Base-by-base conservation (phyloP, 1,140 invertebrate genomes). In the Lutraria rhynchaena region DNA sequence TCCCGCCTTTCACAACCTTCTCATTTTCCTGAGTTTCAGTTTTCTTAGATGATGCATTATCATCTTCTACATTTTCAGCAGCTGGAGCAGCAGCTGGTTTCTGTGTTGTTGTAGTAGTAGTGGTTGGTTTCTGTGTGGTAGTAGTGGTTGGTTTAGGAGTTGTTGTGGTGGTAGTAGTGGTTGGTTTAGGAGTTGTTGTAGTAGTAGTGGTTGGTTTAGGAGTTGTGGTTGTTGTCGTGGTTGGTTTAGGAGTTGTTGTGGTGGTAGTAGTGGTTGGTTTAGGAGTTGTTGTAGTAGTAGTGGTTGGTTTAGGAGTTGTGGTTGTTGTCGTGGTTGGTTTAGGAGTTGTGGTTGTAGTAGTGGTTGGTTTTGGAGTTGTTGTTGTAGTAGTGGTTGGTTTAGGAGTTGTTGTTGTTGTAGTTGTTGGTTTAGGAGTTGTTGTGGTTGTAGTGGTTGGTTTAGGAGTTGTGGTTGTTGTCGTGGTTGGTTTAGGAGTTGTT, bases 181-280 rank as follows among this genome's bases (percentile, higher is more conserved):
- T 27, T 61, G 58, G 58, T 61, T 61, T 61, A 27, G 58, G 58
- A 27, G 58, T 61, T 29, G 58, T 61, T 61, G 58, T 61, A 4
- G 58, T 61, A 19, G 58, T 61, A 19, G 58, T 61, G 37, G 37
- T 41, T 15, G 37, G 37, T 41, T 41, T 41, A 7, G 5, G 37
- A 41, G 37, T 41, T 4, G 37, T 57, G 5, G 37, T 41, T 15
- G 37, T 41, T 4, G 37, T 41, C 5, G 37, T 41, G 37, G 37
- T 41, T 41, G 37, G 37, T 41, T 41, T 41, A 7, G 5, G 37
- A 41, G 37, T 41, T 4, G 37, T n/a, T 41, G 37, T 41, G 5
- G 37, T 41, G 37, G 37, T 41, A 27, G 58, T 61, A 27, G 58
- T 61, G 22, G 58, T 27, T 61, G 58, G 58, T 61, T 61, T 61